Conservation (phyloP, 2,888 invertebrate species). For the Nymphalis polychloros region DNA sequence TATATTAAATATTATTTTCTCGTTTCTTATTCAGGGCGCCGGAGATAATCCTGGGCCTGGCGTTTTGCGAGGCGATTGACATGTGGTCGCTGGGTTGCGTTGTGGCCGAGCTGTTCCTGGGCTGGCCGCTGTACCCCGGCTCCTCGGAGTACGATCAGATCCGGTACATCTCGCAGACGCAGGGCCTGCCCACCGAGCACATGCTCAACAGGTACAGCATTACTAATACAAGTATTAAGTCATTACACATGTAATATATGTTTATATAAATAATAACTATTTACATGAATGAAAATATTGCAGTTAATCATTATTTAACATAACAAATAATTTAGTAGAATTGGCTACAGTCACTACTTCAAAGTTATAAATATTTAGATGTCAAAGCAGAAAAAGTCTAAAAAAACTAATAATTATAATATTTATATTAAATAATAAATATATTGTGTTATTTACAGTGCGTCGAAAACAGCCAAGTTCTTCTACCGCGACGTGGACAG, state of each 20-base stretch:
- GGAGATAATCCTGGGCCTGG: conserved; percentile 97
- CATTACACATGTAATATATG: not conserved
- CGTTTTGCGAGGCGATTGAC: conserved; percentile 99
- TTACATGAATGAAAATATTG: too few species aligned
- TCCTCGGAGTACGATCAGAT: conserved; percentile 99
- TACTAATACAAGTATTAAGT: not conserved
- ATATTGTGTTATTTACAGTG: conserved; percentile 84
- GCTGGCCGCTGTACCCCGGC: conserved; percentile 99
- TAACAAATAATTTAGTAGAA: too few species aligned
- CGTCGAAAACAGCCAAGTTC: conserved; percentile 99
- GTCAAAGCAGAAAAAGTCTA: too few species aligned
- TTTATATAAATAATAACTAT: too few species aligned
- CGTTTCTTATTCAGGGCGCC: conserved; percentile 86
- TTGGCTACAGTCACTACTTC: too few species aligned
- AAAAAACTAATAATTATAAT: not conserved
- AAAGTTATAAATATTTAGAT: too few species aligned
- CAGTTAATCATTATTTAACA: too few species aligned
- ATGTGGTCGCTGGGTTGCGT: conserved; percentile 99
- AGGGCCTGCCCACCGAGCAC: conserved; percentile 98
- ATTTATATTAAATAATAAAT: not conserved
- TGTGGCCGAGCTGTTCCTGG: conserved; percentile 98
- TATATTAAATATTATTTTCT: not conserved
- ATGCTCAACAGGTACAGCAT: conserved; percentile 94
- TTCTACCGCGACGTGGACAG: conserved; percentile 98
- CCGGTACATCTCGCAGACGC: conserved; percentile 97